phyloP scores from a whole-genome alignment of 2,888 invertebrate genomes.

The Zhuqinia jingwanae region DNA sequence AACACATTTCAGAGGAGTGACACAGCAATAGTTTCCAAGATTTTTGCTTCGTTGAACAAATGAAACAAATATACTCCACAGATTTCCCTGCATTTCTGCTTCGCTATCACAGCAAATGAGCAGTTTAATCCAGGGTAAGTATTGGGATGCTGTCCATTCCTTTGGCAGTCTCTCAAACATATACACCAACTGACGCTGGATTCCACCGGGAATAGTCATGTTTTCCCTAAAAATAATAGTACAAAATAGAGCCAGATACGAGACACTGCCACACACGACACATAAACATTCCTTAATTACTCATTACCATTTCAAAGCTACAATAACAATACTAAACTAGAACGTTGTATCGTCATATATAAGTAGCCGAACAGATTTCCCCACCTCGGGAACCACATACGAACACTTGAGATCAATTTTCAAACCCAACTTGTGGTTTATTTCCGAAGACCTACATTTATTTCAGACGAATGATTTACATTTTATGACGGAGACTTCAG shows the following conservation, averaged over 20 bases:
- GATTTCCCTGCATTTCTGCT: slow-evolving; percentile 27
- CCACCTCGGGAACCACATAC: too few relatives aligned
- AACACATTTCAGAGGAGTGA: slow-evolving; percentile 55
- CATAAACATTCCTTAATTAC: slow-evolving; percentile 36
- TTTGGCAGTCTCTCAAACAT: slow-evolving; percentile 63
- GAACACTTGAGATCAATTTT: too few relatives aligned
- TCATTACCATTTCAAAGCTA: slow-evolving; percentile 8
- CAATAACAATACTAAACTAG: neutral
- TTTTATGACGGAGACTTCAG: too few relatives aligned
- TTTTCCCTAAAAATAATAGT: slow-evolving; percentile 32
- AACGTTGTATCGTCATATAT: too few relatives aligned
- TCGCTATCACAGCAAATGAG: slow-evolving; percentile 58
- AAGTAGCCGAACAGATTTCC: too few relatives aligned
- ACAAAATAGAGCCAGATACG: neutral
- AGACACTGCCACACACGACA: neutral
- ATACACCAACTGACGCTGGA: slow-evolving; percentile 60
- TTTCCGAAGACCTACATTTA: too few relatives aligned
- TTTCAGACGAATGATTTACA: too few relatives aligned
- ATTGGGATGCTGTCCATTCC: slow-evolving; percentile 55
- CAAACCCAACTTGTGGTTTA: too few relatives aligned
- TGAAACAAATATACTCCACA: slow-evolving; percentile 48
- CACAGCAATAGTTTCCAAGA: slow-evolving; percentile 44
- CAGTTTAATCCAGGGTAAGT: slow-evolving; percentile 62
- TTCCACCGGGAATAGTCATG: slow-evolving; percentile 30
- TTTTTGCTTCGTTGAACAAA: slow-evolving; percentile 61